Conservation (phyloP, 2,888 invertebrate genomes). For the Lithophane leautieri region DNA sequence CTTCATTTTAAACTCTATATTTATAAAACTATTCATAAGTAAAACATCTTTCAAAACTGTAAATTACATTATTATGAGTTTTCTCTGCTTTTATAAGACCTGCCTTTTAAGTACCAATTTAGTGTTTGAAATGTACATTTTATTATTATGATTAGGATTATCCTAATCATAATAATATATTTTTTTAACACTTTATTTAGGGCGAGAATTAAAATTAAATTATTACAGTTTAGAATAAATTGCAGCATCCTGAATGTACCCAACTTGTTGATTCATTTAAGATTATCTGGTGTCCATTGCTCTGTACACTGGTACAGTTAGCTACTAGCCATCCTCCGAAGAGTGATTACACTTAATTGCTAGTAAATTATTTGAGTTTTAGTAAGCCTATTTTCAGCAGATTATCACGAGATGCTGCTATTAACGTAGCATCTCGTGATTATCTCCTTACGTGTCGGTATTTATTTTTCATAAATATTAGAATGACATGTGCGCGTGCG, state of each 20-base stretch:
- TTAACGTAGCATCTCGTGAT: background rate
- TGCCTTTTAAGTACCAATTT: no score
- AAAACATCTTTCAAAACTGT: background rate
- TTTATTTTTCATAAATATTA: background rate
- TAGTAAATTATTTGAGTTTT: no score
- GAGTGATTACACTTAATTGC: no score
- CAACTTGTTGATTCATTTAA: no score
- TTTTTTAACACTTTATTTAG: background rate
- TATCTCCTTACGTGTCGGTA: background rate
- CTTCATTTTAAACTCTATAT: slow-evolving; percentile 1
- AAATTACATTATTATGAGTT: background rate
- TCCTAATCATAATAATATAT: no score
- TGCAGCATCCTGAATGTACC: background rate
- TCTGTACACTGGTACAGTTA: no score
- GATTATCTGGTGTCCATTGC: no score
- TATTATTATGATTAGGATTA: no score
- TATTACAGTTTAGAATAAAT: background rate
- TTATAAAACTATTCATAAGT: background rate
- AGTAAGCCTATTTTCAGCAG: background rate
- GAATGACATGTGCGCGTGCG: background rate
- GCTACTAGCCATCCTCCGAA: no score
- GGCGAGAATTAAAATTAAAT: no score
- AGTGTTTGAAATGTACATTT: no score
- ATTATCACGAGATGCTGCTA: background rate
- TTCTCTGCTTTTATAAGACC: no score